Evolutionary conservation across 2,888 invertebrate genomes (phyloP).

Genomic region (Mesochorus sp.): DNA sequence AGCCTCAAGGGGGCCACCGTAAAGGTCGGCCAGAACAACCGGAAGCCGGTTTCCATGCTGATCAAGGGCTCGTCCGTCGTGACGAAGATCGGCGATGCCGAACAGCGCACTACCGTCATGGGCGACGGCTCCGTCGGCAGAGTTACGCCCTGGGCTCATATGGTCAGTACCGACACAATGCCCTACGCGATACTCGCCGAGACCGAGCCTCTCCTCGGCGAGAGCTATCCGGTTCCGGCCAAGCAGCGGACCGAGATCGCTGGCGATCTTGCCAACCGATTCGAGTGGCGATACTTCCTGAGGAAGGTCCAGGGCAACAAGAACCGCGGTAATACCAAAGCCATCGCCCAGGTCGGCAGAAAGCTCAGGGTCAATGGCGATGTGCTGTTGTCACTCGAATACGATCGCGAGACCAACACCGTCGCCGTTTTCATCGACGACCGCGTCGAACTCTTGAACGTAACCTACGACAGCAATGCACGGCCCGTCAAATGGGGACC

Average conservation of each 20-base stretch:
- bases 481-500: conserved; percentile 94
- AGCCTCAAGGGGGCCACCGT: conserved; percentile 95
- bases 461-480: conserved; percentile 93
- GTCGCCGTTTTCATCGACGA: conserved; percentile 95
- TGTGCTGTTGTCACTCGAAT: conserved; percentile 94
- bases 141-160: conserved; percentile 93
- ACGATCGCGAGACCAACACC: conserved; percentile 93
- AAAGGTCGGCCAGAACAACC: conserved; percentile 91
- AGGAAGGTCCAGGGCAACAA: conserved; percentile 86
- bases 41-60: conserved; percentile 91
- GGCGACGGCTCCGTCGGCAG: conserved; percentile 93
- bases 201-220: conserved; percentile 92
- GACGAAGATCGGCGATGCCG: conserved; percentile 91
- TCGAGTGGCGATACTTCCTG: conserved; percentile 97
- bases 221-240: conserved; percentile 95
- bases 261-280: conserved; percentile 94
- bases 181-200: conserved; percentile 95
- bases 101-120: conserved; percentile 90
- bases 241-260: conserved; percentile 95
- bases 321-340: conserved; percentile 83
- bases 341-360: conserved; percentile 92
- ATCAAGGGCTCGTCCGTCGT: conserved; percentile 94
- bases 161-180: conserved; percentile 94
- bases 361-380: conserved; percentile 95
- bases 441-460: conserved; percentile 91